Percentiles rank a stretch among this genome's conserved stretches.
These are phyloP conservation scores for Leuciscus waleckii DNA, from an alignment of 2,797 vertebrate species.

Conservation along the genomic window DNA sequence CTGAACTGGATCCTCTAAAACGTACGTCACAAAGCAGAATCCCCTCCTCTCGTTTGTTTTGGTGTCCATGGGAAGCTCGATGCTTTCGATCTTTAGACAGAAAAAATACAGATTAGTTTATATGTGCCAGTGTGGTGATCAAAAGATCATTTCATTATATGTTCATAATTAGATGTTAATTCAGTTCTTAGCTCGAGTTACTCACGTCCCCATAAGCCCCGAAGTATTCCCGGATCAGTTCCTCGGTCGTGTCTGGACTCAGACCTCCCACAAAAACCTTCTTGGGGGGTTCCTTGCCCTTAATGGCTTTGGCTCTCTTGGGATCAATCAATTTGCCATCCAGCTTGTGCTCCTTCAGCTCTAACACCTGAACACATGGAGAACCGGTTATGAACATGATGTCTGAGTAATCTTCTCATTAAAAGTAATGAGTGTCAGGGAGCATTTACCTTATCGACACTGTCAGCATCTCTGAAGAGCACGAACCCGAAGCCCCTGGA, in stretches of 20 bases:
- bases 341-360: conserved; percentile 88
- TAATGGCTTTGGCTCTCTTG: conserved; percentile 87
- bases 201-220: conserved; percentile 84
- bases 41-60: conserved; percentile 89
- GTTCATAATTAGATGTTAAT: neutral
- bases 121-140: neutral
- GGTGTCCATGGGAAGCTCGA: conserved; percentile 88
- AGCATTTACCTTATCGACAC: conserved; percentile 83
- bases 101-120: neutral
- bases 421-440: neutral
- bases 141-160: neutral
- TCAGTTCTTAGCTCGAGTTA: neutral
- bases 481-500: conserved; percentile 89
- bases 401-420: fast-evolving
- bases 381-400: neutral
- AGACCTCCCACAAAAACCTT: conserved; percentile 89
- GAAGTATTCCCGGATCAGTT: conserved; percentile 89
- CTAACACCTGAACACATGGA: conserved; percentile 79
- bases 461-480: conserved; percentile 87
- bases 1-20: conserved; percentile 87
- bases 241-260: conserved; percentile 87
- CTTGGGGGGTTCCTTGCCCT: conserved; percentile 88
- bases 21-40: conserved; percentile 88
- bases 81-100: conserved; percentile 83
- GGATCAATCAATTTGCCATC: conserved; percentile 90